Evolutionary conservation across 2,888 invertebrate genomes (phyloP).

Genomic region (Hipparchia semele): DNA sequence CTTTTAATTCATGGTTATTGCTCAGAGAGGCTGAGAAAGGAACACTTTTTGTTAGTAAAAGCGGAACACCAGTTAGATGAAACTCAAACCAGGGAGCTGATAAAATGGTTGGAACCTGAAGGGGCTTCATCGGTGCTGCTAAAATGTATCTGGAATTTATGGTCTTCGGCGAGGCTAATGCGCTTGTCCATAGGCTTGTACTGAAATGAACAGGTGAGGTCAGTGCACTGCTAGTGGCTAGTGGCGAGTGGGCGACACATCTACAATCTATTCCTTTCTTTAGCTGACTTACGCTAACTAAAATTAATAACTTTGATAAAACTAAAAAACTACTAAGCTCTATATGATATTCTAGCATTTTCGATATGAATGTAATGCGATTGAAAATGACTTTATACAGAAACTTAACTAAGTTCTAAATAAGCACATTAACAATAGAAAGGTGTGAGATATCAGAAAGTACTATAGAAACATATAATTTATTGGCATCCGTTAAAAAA

Average conservation of each 20-base stretch:
- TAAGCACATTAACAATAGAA: no score
- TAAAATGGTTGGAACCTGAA: constrained; percentile 72
- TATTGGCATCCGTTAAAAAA: no score
- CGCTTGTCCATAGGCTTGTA: constrained; percentile 80
- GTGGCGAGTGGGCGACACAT: constrained; percentile 29
- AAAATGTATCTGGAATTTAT: constrained; percentile 63
- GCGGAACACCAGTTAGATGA: constrained; percentile 57
- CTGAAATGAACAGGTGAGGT: constrained; percentile 76
- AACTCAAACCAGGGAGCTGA: constrained; percentile 64
- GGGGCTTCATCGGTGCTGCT: constrained; percentile 61
- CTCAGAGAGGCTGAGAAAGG: no score
- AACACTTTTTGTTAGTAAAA: constrained; percentile 31
- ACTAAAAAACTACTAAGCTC: constrained; percentile 34
- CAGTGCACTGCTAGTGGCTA: constrained; percentile 45
- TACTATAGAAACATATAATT: no score
- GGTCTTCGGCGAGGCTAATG: constrained; percentile 72
- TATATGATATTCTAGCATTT: constrained; percentile 12
- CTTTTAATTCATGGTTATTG: not conserved
- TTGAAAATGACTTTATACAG: not conserved
- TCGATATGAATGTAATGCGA: constrained; percentile 3
- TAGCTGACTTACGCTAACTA: not conserved
- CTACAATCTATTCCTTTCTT: not conserved
- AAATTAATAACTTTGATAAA: constrained; percentile 26
- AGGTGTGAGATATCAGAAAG: no score
- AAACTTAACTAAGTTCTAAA: no score